These are phyloP conservation scores for Lepidocolaptes lacrymiger DNA, from an alignment of 2,797 vertebrate species.

Conservation along the genomic window DNA sequence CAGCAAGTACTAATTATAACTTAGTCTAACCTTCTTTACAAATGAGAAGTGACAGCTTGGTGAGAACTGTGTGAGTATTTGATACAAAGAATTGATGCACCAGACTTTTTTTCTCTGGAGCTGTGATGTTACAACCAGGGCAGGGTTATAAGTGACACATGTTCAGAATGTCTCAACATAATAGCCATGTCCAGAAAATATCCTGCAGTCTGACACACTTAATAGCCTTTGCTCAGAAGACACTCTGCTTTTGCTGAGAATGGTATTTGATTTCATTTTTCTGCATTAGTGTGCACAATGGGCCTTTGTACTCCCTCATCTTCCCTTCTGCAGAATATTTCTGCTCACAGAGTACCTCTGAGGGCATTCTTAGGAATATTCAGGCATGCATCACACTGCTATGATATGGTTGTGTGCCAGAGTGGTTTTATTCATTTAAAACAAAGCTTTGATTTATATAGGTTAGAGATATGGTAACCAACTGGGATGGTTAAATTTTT, in stretches of 20 bases:
- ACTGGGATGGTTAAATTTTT: not conserved
- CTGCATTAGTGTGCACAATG: not conserved
- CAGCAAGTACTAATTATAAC: conserved; percentile 70
- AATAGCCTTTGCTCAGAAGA: conserved; percentile 21
- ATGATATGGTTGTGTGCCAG: not conserved
- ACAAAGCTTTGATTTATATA: conserved; percentile 9
- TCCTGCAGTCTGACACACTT: not conserved
- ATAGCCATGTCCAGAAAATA: conserved; percentile 27
- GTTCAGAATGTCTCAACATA: conserved; percentile 33
- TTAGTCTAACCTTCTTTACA: conserved; percentile 52
- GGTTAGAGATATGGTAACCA: not conserved
- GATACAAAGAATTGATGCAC: not conserved
- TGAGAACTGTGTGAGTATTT: conserved; percentile 17
- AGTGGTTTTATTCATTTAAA: not conserved
- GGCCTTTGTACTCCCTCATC: not conserved
- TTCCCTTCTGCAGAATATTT: conserved; percentile 22
- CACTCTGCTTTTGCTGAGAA: not conserved
- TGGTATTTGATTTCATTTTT: conserved; percentile 28
- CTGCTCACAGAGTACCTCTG: not conserved
- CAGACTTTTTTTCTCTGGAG: not conserved
- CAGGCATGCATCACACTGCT: not conserved
- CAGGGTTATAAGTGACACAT: conserved; percentile 31
- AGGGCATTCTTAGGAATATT: conserved; percentile 7
- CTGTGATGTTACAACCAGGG: conserved; percentile 36
- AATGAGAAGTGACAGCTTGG: conserved; percentile 65